Conservation (phyloP, 2,888 invertebrate genomes). For the Ellobium chinense region DNA sequence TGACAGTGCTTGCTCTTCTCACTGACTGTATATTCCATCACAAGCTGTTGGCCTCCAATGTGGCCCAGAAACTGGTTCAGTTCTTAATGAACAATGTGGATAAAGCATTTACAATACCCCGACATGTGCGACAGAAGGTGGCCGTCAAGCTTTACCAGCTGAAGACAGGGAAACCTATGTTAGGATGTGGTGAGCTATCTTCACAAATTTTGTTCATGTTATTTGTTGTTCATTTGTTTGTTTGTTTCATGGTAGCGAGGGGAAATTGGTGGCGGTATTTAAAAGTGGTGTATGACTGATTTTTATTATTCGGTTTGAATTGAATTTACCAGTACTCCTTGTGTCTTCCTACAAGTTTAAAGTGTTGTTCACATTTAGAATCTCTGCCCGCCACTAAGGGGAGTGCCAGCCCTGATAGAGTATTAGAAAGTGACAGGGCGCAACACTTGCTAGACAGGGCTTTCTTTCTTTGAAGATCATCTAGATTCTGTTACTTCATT, state of each 20-base stretch:
- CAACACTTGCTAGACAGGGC: neutral
- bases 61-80: conserved; percentile 67
- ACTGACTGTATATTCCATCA: conserved; percentile 69
- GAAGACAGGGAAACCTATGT: conserved; percentile 49
- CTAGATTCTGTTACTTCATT: neutral
- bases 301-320: no score
- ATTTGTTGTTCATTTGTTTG: no score
- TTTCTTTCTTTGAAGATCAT: neutral
- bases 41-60: conserved; percentile 69
- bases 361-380: no score
- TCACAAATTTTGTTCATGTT: neutral
- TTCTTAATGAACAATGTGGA: conserved; percentile 72
- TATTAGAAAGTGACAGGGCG: no score
- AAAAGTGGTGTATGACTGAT: no score
- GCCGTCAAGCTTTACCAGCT: conserved; percentile 49
- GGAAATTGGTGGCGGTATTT: no score
- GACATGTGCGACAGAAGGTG: conserved; percentile 66
- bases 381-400: no score
- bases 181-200: conserved; percentile 46
- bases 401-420: no score
- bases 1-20: conserved; percentile 65
- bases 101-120: conserved; percentile 68
- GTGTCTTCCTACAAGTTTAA: no score
- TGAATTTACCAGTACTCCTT: no score
- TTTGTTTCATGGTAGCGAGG: no score